A percentile compares a stretch with the other conserved stretches of the same genome.
phyloP scores from a whole-genome alignment of 2,113 vertebrate genomes.

The Petroica traversi region DNA sequence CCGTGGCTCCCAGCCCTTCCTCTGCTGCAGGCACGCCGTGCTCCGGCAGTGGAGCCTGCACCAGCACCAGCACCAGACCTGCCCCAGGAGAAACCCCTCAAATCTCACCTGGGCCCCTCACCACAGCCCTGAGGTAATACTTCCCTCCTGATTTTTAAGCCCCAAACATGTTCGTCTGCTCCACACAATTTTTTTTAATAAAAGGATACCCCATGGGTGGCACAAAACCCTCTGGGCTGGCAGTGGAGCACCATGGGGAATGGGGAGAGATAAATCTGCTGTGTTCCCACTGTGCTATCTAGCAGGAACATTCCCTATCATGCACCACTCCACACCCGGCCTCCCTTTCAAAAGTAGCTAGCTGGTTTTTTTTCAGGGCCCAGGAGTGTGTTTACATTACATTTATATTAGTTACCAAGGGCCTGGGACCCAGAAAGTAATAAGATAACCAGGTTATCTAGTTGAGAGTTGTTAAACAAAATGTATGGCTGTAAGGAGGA shows the following conservation, averaged over 20 bases:
- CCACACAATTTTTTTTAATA: not conserved
- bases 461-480: not conserved
- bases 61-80: not conserved
- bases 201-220: not conserved
- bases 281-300: not conserved
- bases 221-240: not conserved
- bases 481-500: not conserved
- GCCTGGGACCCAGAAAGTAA: not conserved
- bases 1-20: not conserved
- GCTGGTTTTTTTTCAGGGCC: not conserved
- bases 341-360: not conserved
- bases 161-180: rapidly evolving
- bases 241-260: not conserved
- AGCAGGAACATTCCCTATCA: not conserved
- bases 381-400: not conserved
- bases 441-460: not conserved
- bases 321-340: not conserved
- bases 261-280: not conserved
- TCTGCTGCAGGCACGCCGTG: not conserved
- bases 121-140: not conserved
- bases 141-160: not conserved
- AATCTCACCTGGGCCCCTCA: not conserved
- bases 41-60: not conserved
- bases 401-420: not conserved
- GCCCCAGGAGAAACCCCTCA: not conserved